Conservation (phyloP, 1,140 invertebrate genomes). For the Arion vulgaris region DNA sequence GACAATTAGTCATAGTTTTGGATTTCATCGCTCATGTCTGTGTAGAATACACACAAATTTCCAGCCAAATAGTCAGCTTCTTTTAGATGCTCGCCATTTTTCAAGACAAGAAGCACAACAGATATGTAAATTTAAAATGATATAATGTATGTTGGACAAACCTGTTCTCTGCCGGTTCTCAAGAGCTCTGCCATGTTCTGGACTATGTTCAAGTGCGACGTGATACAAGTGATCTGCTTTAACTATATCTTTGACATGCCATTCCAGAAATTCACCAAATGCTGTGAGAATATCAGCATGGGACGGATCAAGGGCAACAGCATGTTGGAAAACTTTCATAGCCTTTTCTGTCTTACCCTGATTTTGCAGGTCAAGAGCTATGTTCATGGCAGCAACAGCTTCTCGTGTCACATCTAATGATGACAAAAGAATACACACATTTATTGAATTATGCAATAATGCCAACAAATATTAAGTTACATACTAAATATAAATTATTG, state of each 20-base stretch:
- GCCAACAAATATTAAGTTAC: not conserved
- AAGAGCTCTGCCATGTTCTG: slow-evolving; percentile 82
- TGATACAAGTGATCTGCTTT: slow-evolving; percentile 91
- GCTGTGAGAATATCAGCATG: slow-evolving; percentile 93
- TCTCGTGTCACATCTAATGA: slow-evolving; percentile 75
- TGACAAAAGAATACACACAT: not conserved
- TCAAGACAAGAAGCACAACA: too few species aligned
- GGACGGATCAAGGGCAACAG: slow-evolving; percentile 88
- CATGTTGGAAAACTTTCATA: slow-evolving; percentile 89
- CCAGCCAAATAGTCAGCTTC: too few species aligned
- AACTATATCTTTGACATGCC: slow-evolving; percentile 87
- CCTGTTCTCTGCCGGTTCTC: slow-evolving; percentile 84
- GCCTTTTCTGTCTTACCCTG: slow-evolving; percentile 89
- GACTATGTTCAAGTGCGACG: slow-evolving; percentile 85
- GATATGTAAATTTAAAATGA: too few species aligned
- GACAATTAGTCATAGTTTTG: too few species aligned
- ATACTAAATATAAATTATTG: not conserved
- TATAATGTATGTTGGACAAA: too few species aligned
- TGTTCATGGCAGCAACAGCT: slow-evolving; percentile 85
- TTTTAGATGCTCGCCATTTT: too few species aligned
- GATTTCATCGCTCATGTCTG: too few species aligned
- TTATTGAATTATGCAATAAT: not conserved
- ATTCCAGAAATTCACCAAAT: slow-evolving; percentile 95
- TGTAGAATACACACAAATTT: too few species aligned
- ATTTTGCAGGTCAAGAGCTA: slow-evolving; percentile 87